Percentiles rank a stretch among this genome's conserved stretches.
Evolutionary conservation across 2,113 vertebrate species (phyloP).

Genomic region (Damaliscus lunatus): DNA sequence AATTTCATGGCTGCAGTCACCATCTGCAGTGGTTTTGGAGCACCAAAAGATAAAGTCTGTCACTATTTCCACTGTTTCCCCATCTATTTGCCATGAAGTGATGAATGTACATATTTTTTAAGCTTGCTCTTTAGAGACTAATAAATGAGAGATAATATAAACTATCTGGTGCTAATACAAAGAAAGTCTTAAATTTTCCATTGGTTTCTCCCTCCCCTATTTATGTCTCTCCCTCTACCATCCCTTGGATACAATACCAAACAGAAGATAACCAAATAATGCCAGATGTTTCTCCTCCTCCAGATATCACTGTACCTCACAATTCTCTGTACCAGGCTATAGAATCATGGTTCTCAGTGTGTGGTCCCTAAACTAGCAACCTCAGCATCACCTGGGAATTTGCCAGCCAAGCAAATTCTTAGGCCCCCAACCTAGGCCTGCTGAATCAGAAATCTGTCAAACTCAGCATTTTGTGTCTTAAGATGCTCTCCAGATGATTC

Average conservation of each 20-base stretch:
- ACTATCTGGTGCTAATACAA: not conserved
- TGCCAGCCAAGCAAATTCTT: not conserved
- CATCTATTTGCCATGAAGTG: not conserved
- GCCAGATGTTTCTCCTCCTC: not conserved
- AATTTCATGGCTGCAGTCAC: not conserved
- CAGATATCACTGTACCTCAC: not conserved
- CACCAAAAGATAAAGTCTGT: not conserved
- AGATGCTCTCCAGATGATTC: not conserved
- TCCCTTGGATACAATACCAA: not conserved
- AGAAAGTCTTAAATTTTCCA: not conserved
- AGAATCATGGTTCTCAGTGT: not conserved
- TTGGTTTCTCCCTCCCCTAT: not conserved
- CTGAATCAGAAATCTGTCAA: not conserved
- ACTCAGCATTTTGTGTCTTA: not conserved
- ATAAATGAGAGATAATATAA: slow-evolving; percentile 1
- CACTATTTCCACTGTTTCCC: not conserved
- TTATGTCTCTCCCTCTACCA: not conserved
- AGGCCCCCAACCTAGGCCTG: not conserved
- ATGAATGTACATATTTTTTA: not conserved
- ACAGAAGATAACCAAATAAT: not conserved
- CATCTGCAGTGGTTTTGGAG: not conserved
- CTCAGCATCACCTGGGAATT: not conserved
- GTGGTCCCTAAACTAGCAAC: not conserved
- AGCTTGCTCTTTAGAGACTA: not conserved
- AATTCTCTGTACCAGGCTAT: not conserved